A percentile compares a stretch with the other conserved stretches of the same genome.
Evolutionary conservation across 2,113 vertebrate species (phyloP).

Genomic region (Oncorhynchus clarkii): DNA sequence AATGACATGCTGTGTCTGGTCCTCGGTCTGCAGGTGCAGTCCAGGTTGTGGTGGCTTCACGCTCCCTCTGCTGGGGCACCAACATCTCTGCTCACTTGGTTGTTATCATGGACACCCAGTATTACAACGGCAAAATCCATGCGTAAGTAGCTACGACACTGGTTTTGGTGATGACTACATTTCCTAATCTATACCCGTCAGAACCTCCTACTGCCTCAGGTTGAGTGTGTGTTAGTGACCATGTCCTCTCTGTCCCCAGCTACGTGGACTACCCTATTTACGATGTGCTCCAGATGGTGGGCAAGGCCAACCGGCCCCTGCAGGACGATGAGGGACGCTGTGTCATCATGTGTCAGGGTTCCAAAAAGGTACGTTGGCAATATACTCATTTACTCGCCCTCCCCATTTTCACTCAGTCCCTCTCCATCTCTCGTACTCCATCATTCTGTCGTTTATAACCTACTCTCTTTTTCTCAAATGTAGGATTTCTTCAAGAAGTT

Average conservation of each 20-base stretch:
- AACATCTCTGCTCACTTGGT: conserved; percentile 91
- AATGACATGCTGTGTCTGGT: neutral
- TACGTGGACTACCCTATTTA: conserved; percentile 99
- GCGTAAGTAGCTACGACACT: conserved; percentile 77
- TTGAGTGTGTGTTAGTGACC: neutral
- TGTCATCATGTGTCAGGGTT: conserved; percentile 98
- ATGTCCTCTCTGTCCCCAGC: conserved; percentile 56
- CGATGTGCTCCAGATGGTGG: conserved; percentile 97
- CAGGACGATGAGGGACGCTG: conserved; percentile 94
- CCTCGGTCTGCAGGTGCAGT: conserved; percentile 78
- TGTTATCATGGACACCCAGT: conserved; percentile 97
- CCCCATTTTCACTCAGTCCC: neutral
- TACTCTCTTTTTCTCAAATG: neutral
- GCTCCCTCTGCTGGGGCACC: conserved; percentile 97
- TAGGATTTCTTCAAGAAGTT: conserved; percentile 99
- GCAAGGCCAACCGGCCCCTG: conserved; percentile 92
- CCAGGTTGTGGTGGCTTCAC: conserved; percentile 94
- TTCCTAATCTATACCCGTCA: neutral
- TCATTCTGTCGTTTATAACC: too few species aligned
- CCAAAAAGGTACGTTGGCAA: conserved; percentile 85
- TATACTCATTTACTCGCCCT: neutral
- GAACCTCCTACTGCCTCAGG: too few species aligned
- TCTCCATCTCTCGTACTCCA: neutral
- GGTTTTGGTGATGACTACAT: conserved; percentile 34
- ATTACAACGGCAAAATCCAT: conserved; percentile 98